Evolutionary conservation across 2,797 vertebrate species (phyloP).

Genomic region (Chiroxiphia lanceolata): DNA sequence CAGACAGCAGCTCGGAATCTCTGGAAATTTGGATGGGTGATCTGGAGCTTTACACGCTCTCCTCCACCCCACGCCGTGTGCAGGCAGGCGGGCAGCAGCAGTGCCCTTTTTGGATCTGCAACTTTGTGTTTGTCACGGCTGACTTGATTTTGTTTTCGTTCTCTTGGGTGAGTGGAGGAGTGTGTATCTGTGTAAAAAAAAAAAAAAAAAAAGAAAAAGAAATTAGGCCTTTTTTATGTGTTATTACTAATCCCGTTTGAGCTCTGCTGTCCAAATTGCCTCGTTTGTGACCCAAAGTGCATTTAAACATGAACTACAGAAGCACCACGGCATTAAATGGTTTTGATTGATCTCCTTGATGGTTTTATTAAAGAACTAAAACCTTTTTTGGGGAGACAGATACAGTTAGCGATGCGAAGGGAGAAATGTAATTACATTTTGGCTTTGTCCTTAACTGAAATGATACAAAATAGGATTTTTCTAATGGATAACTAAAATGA

Average conservation of each 20-base stretch:
- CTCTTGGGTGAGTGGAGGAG: background rate
- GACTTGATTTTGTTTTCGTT: constrained; percentile 4
- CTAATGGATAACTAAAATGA: constrained; percentile 62
- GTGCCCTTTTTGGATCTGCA: background rate
- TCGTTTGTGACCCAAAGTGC: constrained; percentile 63
- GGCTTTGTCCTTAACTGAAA: constrained; percentile 59
- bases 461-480: constrained; percentile 54
- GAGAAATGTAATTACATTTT: constrained; percentile 67
- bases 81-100: fast-evolving
- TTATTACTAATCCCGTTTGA: constrained; percentile 50
- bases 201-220: background rate
- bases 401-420: constrained; percentile 34
- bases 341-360: constrained; percentile 70
- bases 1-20: background rate
- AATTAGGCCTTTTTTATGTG: background rate
- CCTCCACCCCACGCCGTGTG: fast-evolving
- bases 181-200: background rate
- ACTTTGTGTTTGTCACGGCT: background rate
- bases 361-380: constrained; percentile 69
- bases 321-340: constrained; percentile 56
- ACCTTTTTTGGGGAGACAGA: constrained; percentile 51
- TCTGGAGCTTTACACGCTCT: background rate
- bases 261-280: constrained; percentile 56
- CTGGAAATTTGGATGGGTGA: fast-evolving
- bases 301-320: constrained; percentile 70